Evolutionary conservation across 2,797 vertebrate species (phyloP), one percentile per base, ranked within the genome.

Genomic region (Artibeus lituratus): DNA sequence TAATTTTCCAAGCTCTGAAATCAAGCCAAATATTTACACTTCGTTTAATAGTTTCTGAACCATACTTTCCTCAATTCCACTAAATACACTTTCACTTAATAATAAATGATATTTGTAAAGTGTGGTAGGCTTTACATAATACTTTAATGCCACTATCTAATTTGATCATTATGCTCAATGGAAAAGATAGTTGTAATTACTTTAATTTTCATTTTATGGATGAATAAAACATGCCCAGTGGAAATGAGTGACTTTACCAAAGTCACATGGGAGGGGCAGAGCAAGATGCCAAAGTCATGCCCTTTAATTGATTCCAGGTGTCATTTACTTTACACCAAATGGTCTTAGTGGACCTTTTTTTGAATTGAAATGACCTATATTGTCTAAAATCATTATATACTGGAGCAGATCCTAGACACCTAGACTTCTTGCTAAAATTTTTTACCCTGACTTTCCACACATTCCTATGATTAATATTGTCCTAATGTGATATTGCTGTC

Each of bases 61-160:
- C 51, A 15, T 67, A 55, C 32, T 67, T 80, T 84, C 69, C 35
- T 96, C 18, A 57, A 53, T 53, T 89, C 22, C 19, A 70, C 19
- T 90, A 90, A 87, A 65, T 92, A 10, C 14, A 26, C 49, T 32
- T 35, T 94, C n/a, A 82, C 11, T 83, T 62, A 86, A 24, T 22
- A 96, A 92, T 47, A 90, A 92, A 65, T 82, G 47, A 59, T 87
- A 87, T 82, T 84, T 82, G 47, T 78, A 49, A 95, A 59, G 11
- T 86, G 10, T 49, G 32, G 21, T 81, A 49, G 57, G 14, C 84
- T 94, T 94, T 72, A 55, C 4, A 32, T 11, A 39, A 4, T 18
- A 74, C 8, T 69, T 91, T 88, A 80, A 84, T 74, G 26, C 1
- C 32, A n/a, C 1, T 51, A 57, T 78, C 12, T 93, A 37, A 76